Evolutionary conservation across 1,140 invertebrate species (phyloP).

Genomic region (Lysiphlebus fabarum): DNA sequence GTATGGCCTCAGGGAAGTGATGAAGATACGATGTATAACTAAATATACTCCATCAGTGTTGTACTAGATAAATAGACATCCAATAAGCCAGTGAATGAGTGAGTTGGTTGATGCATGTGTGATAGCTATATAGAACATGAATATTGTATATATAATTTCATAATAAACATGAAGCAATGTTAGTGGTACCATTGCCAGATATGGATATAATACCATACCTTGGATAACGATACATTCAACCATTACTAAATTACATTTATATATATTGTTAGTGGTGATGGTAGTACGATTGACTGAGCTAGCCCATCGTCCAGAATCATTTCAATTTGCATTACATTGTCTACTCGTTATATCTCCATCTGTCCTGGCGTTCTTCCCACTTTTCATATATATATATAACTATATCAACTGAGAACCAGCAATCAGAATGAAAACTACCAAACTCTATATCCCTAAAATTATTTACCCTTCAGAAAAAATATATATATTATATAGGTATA

Average conservation of each 20-base stretch:
- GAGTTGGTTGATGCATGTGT: slow-evolving; percentile 24
- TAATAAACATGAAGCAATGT: slow-evolving; percentile 57
- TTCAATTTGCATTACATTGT: slow-evolving; percentile 55
- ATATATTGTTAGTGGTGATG: slow-evolving; percentile 10
- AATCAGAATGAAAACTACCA: slow-evolving; percentile 8
- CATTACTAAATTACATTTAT: neutral
- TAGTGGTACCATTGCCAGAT: slow-evolving; percentile 48
- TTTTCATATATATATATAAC: neutral
- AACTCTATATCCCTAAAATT: neutral
- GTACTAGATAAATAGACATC: neutral
- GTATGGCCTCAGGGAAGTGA: slow-evolving; percentile 29
- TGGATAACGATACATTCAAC: too few relatives aligned
- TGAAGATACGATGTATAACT: slow-evolving; percentile 10
- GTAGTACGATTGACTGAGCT: slow-evolving; percentile 33
- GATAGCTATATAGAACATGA: too few relatives aligned
- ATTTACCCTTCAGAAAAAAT: neutral
- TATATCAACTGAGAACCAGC: slow-evolving; percentile 1
- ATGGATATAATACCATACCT: slow-evolving; percentile 8
- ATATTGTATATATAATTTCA: slow-evolving; percentile 39
- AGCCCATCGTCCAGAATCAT: slow-evolving; percentile 26
- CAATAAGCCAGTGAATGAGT: slow-evolving; percentile 23
- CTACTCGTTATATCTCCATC: slow-evolving; percentile 46
- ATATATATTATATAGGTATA: too few relatives aligned
- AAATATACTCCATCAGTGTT: too few relatives aligned
- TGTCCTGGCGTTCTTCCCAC: slow-evolving; percentile 27